Percentiles rank a stretch among this genome's conserved stretches.
phyloP scores from a whole-genome alignment of 2,888 invertebrate genomes.

The Tribolium freemani region DNA sequence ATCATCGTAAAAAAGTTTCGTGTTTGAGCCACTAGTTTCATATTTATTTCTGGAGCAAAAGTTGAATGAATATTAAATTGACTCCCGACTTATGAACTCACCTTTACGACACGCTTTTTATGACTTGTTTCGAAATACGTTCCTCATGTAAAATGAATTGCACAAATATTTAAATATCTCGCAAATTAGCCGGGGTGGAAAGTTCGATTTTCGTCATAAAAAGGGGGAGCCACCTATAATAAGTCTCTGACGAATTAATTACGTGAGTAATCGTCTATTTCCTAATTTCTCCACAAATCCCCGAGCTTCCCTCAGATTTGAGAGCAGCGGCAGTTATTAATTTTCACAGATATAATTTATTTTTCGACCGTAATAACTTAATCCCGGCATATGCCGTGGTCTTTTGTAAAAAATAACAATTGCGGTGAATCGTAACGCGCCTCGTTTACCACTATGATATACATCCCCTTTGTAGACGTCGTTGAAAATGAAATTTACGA shows the following conservation, averaged over 20 bases:
- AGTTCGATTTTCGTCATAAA: neutral
- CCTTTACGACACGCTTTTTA: neutral
- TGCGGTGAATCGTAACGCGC: slow-evolving; percentile 56
- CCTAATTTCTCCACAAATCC: slow-evolving; percentile 28
- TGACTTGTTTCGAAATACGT: neutral
- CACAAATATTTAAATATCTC: neutral
- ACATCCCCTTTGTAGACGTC: slow-evolving; percentile 55
- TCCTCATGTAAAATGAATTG: neutral
- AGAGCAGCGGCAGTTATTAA: slow-evolving; percentile 38
- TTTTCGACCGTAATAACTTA: slow-evolving; percentile 57
- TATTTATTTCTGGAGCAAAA: neutral
- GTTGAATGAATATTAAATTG: slow-evolving; percentile 1
- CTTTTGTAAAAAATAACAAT: slow-evolving; percentile 58
- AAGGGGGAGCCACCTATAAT: too few species aligned
- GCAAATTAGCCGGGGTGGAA: neutral
- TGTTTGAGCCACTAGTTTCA: neutral
- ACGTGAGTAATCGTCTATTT: slow-evolving; percentile 21
- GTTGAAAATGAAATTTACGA: slow-evolving; percentile 56
- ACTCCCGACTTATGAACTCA: neutral
- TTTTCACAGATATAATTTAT: slow-evolving; percentile 53
- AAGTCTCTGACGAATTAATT: slow-evolving; percentile 4
- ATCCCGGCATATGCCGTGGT: slow-evolving; percentile 57
- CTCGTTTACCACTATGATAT: slow-evolving; percentile 55
- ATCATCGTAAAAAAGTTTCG: neutral
- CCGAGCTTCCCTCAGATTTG: slow-evolving; percentile 5